These are phyloP conservation scores for Bilobella aurantiaca DNA, from an alignment of 1,140 invertebrate genomes.

Conservation along the genomic window DNA sequence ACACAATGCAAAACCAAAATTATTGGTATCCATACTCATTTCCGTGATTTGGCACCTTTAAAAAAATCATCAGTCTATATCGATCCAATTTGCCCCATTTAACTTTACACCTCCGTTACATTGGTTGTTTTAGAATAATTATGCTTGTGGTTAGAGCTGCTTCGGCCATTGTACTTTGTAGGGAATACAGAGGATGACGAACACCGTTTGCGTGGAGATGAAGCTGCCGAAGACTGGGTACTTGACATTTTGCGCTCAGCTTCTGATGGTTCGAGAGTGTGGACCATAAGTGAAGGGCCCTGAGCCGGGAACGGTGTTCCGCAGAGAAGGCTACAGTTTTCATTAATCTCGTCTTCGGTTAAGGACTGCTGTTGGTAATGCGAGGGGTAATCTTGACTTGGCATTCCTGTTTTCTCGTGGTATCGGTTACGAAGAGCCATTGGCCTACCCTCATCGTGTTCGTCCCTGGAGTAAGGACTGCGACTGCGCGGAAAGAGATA, in stretches of 20 bases:
- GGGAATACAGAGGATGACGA: constrained; percentile 15
- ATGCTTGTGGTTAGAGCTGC: constrained; percentile 7
- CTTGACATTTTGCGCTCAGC: constrained; percentile 6
- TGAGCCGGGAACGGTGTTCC: constrained; percentile 2
- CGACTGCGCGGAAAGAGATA: constrained; percentile 24
- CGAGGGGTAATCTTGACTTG: neutral
- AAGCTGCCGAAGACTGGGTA: constrained; percentile 7
- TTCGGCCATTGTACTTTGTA: constrained; percentile 6
- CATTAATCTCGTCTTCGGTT: constrained; percentile 31
- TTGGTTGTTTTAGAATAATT: constrained; percentile 30
- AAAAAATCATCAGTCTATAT: neutral
- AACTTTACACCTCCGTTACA: constrained; percentile 28
- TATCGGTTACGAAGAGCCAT: constrained; percentile 25
- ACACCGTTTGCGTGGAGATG: neutral
- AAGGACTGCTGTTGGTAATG: neutral
- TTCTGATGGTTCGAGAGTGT: neutral
- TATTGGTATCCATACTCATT: too few relatives aligned
- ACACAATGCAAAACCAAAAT: too few relatives aligned
- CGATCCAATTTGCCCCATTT: neutral
- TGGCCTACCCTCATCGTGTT: constrained; percentile 16
- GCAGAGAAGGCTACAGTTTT: constrained; percentile 26
- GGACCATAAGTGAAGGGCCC: neutral
- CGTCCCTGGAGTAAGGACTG: constrained; percentile 14
- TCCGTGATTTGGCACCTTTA: neutral
- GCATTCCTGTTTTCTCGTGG: neutral